phyloP scores from a whole-genome alignment of 1,140 invertebrate species.

The Hydropsyche tenuis region DNA sequence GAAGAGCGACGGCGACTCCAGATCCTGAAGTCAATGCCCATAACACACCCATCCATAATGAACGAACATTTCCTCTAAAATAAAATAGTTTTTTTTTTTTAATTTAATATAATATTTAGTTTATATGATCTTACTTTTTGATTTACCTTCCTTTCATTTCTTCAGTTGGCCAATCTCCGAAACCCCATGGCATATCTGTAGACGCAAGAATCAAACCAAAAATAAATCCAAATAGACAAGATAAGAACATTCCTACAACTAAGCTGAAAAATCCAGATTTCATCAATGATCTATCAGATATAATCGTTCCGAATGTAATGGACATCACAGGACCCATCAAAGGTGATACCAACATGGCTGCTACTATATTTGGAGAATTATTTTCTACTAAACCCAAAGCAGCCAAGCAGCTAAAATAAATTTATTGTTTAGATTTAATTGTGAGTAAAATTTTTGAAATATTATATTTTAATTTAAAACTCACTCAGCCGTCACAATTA shows the following conservation, averaged over 20 bases:
- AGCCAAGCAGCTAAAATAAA: slow-evolving; percentile 60
- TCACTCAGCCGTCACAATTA: slow-evolving; percentile 83
- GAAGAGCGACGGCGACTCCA: slow-evolving; percentile 83
- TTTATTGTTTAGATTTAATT: neutral
- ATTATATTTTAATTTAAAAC: slow-evolving; percentile 49
- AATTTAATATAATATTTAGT: neutral
- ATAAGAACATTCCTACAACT: slow-evolving; percentile 73
- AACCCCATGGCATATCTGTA: slow-evolving; percentile 78
- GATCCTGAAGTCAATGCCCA: slow-evolving; percentile 76
- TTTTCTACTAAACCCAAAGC: slow-evolving; percentile 68
- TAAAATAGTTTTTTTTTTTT: too few species aligned
- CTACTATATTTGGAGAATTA: slow-evolving; percentile 80
- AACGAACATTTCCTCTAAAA: slow-evolving; percentile 70
- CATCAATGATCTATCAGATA: slow-evolving; percentile 71
- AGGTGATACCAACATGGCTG: slow-evolving; percentile 87
- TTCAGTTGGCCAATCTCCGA: slow-evolving; percentile 78
- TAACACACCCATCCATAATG: slow-evolving; percentile 75
- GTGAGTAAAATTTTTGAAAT: neutral
- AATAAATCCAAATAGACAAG: slow-evolving; percentile 77
- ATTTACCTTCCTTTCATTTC: slow-evolving; percentile 82
- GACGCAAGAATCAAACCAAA: slow-evolving; percentile 78
- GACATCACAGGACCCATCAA: slow-evolving; percentile 89
- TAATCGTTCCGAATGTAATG: slow-evolving; percentile 81
- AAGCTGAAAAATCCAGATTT: slow-evolving; percentile 73
- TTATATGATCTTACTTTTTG: slow-evolving; percentile 2